These are phyloP conservation scores for Cataglyphis hispanica DNA, from an alignment of 1,140 invertebrate genomes.

Conservation along the genomic window DNA sequence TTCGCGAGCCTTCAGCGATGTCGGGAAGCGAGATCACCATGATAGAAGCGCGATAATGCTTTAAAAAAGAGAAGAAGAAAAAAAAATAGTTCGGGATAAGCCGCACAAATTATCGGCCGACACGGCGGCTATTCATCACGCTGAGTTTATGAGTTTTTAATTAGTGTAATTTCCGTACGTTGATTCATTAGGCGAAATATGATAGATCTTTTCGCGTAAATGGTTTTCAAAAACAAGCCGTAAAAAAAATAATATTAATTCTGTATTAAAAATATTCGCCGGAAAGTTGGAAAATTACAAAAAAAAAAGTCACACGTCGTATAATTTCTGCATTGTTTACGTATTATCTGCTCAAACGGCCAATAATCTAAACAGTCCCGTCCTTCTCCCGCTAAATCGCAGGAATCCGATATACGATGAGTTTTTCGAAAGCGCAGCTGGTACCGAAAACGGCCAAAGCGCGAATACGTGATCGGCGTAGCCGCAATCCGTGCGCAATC, in stretches of 20 bases:
- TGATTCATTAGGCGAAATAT: conserved; percentile 36
- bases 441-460: conserved; percentile 22
- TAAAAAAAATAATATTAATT: background rate
- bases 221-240: conserved; percentile 4
- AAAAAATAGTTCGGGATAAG: conserved; percentile 24
- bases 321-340: background rate
- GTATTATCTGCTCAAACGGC: conserved; percentile 17
- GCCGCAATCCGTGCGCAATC: conserved; percentile 7
- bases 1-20: conserved; percentile 21
- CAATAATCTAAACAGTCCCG: conserved; percentile 10
- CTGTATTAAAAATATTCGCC: background rate
- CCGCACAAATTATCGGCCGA: conserved; percentile 43
- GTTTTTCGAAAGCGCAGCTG: conserved; percentile 29
- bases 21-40: conserved; percentile 28
- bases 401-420: background rate
- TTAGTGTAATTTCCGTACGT: conserved; percentile 45
- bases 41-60: conserved; percentile 42
- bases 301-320: too few relatives aligned
- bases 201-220: conserved; percentile 41
- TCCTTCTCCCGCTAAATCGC: background rate
- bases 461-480: conserved; percentile 52
- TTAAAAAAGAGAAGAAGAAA: background rate
- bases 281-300: background rate
- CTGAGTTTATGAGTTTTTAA: conserved; percentile 58
- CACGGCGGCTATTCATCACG: conserved; percentile 47